A percentile compares a stretch with the other conserved stretches of the same genome.
Conservation (phyloP, 2,113 vertebrate species). For the Equus quagga region DNA sequence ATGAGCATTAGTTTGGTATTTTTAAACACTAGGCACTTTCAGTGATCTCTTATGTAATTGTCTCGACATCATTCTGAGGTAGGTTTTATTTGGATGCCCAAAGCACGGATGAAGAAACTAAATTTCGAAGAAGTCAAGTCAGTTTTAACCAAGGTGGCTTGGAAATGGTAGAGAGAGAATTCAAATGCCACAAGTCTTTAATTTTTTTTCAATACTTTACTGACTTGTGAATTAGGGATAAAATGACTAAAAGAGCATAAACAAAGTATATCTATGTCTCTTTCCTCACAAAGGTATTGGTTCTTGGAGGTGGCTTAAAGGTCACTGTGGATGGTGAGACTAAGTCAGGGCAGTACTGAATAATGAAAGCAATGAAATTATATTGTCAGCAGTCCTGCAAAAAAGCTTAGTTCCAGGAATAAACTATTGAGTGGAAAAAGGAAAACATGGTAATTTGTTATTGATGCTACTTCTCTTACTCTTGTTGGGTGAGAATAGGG, state of each 20-base stretch:
- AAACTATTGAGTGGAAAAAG: neutral
- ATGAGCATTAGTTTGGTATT: neutral
- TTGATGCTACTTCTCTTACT: neutral
- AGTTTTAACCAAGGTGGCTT: neutral
- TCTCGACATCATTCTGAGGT: neutral
- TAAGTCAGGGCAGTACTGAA: neutral
- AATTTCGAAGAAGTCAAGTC: slow-evolving; percentile 9
- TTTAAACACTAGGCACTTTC: neutral
- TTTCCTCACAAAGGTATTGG: neutral
- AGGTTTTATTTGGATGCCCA: neutral
- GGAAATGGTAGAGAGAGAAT: neutral
- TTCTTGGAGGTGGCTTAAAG: neutral
- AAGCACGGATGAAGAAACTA: neutral
- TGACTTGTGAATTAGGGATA: neutral
- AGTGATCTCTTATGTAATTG: neutral
- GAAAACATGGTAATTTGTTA: neutral
- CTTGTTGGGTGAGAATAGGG: neutral
- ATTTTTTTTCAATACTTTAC: neutral
- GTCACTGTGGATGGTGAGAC: neutral
- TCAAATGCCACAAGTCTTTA: neutral
- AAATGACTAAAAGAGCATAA: neutral
- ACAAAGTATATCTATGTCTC: neutral
- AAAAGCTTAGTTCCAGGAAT: neutral
- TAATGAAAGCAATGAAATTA: slow-evolving; percentile 1
- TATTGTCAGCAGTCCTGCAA: neutral